These are phyloP conservation scores for Parnassius orleans DNA, from an alignment of 2,888 invertebrate genomes.

Conservation along the genomic window DNA sequence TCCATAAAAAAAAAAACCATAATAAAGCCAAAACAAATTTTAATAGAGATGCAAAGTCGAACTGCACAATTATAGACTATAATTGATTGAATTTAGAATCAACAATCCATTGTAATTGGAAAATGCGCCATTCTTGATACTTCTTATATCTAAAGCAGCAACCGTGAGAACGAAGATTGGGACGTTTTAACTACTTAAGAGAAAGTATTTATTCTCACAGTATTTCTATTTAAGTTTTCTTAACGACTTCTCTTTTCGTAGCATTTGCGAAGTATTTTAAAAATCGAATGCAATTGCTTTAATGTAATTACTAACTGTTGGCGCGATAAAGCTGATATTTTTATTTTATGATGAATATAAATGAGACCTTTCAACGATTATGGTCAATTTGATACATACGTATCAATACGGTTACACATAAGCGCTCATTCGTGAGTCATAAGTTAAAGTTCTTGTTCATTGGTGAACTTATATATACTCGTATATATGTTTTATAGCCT, in stretches of 20 bases:
- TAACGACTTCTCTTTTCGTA: conserved; percentile 13
- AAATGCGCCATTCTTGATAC: conserved; percentile 24
- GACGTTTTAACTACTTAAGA: conserved; percentile 22
- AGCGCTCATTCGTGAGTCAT: no score
- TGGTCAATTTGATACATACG: no score
- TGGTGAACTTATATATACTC: no score
- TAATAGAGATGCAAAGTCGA: not conserved
- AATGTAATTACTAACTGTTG: not conserved
- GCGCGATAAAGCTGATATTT: not conserved
- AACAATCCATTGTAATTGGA: conserved; percentile 8
- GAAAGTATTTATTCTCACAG: conserved; percentile 28
- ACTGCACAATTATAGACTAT: conserved; percentile 20
- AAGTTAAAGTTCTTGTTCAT: no score
- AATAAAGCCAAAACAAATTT: not conserved
- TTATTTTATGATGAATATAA: no score
- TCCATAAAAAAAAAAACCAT: no score
- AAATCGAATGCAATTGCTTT: not conserved
- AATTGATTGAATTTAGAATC: not conserved
- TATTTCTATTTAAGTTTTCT: conserved; percentile 14
- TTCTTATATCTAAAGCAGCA: conserved; percentile 21
- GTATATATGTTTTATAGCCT: no score
- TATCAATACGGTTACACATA: no score
- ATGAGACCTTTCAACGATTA: no score
- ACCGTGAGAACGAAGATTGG: conserved; percentile 25
- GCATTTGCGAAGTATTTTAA: conserved; percentile 5